A percentile compares a stretch with the other conserved stretches of the same genome.
Evolutionary conservation across 2,113 vertebrate genomes (phyloP).

Genomic region (Antennarius striatus): DNA sequence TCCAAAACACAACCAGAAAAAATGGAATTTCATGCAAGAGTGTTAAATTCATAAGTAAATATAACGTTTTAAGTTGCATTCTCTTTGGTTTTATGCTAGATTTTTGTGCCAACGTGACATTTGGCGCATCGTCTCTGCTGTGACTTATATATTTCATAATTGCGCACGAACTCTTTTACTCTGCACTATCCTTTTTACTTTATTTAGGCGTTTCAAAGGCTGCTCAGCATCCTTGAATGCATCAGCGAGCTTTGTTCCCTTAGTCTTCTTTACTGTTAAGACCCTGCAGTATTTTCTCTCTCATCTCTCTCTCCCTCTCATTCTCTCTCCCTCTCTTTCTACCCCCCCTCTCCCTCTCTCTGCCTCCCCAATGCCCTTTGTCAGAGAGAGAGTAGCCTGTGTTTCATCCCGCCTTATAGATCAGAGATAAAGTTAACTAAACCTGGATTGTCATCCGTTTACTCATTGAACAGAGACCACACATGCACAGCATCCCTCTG

Average conservation of each 20-base stretch:
- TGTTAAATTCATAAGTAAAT: constrained; percentile 8
- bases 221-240: constrained; percentile 65
- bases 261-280: constrained; percentile 63
- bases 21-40: background rate
- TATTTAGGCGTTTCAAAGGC: constrained; percentile 51
- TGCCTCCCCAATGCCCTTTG: background rate
- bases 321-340: constrained; percentile 19
- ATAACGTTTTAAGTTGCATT: background rate
- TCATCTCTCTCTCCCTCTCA: constrained; percentile 27
- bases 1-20: constrained; percentile 1
- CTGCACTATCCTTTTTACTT: constrained; percentile 3
- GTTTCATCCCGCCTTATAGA: constrained; percentile 28
- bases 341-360: constrained; percentile 14
- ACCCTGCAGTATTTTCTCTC: constrained; percentile 79
- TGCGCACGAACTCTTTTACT: constrained; percentile 21
- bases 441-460: constrained; percentile 29
- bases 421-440: constrained; percentile 69
- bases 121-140: background rate
- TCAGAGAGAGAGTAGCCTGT: constrained; percentile 36
- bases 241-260: constrained; percentile 68
- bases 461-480: constrained; percentile 16
- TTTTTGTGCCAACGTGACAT: no score
- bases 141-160: constrained; percentile 20
- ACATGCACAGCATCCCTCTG: constrained; percentile 21
- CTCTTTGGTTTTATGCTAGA: background rate